A percentile compares a stretch with the other conserved stretches of the same genome.
Evolutionary conservation across 2,888 invertebrate genomes (phyloP).

Genomic region (Marasmarcha lunaedactyla): DNA sequence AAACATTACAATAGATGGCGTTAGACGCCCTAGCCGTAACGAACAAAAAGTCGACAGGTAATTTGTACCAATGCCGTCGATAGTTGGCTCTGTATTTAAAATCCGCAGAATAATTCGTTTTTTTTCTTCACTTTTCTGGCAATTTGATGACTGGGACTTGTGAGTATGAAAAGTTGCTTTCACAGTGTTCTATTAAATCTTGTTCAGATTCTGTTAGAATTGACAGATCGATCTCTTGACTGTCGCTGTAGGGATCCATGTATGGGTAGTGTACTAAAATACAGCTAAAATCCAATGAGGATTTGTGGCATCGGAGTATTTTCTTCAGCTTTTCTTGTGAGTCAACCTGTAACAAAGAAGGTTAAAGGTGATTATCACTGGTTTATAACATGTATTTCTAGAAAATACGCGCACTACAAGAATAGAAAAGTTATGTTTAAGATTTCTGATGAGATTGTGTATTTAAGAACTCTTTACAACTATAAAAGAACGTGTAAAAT

Average conservation of each 20-base stretch:
- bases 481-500: too few relatives aligned
- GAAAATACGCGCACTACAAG: too few relatives aligned
- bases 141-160: constrained; percentile 75
- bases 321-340: constrained; percentile 65
- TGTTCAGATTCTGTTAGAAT: constrained; percentile 72
- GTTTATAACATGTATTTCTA: too few relatives aligned
- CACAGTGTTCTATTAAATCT: constrained; percentile 75
- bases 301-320: constrained; percentile 49
- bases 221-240: constrained; percentile 49
- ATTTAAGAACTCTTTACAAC: too few relatives aligned
- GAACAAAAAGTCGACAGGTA: constrained; percentile 12
- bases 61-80: too few relatives aligned
- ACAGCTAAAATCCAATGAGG: constrained; percentile 64
- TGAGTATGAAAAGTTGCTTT: constrained; percentile 73
- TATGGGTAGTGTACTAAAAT: constrained; percentile 66
- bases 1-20: constrained; percentile 37
- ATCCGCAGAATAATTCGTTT: too few relatives aligned
- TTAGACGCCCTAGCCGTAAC: constrained; percentile 32
- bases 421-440: too few relatives aligned
- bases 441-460: too few relatives aligned
- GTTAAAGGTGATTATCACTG: too few relatives aligned
- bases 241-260: constrained; percentile 55
- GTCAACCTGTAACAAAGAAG: constrained; percentile 53
- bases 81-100: too few relatives aligned
- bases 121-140: constrained; percentile 69